A percentile compares a stretch with the other conserved stretches of the same genome.
Conservation (phyloP, 2,797 vertebrate species). For the Micropoecilia bifurca region DNA sequence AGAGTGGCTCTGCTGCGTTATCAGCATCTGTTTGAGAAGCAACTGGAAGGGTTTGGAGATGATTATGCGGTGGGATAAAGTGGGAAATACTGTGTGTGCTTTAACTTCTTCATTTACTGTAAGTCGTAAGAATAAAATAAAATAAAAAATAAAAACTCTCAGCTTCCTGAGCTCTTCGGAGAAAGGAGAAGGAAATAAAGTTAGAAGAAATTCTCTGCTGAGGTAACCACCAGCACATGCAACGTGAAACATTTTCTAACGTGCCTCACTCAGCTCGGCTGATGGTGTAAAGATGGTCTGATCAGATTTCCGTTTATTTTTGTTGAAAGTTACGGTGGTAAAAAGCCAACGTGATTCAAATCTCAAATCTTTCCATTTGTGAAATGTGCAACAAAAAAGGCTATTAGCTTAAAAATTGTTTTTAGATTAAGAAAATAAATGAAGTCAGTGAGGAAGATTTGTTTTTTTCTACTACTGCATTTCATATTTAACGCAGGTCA, state of each 20-base stretch:
- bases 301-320: background rate
- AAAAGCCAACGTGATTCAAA: background rate
- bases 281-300: background rate
- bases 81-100: constrained; percentile 43
- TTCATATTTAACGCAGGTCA: background rate
- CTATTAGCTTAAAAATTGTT: background rate
- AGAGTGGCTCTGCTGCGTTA: constrained; percentile 33
- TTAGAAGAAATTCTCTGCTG: background rate
- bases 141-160: background rate
- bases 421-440: background rate
- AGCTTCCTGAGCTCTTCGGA: constrained; percentile 3
- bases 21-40: constrained; percentile 31
- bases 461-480: background rate
- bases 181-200: constrained; percentile 55
- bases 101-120: constrained; percentile 42
- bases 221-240: constrained; percentile 4
- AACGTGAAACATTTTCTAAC: background rate
- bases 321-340: background rate
- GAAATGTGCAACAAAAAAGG: no score
- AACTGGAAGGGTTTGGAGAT: constrained; percentile 44
- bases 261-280: background rate
- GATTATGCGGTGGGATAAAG: constrained; percentile 50
- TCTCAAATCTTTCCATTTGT: background rate
- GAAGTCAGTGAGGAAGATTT: background rate
- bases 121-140: constrained; percentile 13